phyloP scores from a whole-genome alignment of 2,888 invertebrate species.

The Polietes domitor region DNA sequence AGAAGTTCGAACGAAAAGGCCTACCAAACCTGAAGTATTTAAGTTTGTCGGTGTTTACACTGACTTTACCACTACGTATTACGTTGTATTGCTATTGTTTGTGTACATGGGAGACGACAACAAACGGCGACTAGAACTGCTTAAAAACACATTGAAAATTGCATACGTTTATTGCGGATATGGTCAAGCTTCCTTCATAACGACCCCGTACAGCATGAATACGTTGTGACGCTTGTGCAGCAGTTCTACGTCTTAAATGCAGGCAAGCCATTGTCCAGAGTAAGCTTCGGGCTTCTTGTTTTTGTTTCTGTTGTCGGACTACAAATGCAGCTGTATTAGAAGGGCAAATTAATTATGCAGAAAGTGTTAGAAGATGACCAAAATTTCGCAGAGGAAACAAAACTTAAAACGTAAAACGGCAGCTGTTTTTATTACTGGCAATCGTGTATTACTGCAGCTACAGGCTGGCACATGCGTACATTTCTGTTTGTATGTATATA shows the following conservation, averaged over 20 bases:
- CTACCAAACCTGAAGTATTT: too few species aligned
- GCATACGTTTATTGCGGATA: background rate
- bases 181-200: background rate
- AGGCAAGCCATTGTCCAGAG: background rate
- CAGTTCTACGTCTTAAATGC: background rate
- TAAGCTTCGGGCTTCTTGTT: slow-evolving; percentile 33
- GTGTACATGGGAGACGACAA: background rate
- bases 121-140: background rate
- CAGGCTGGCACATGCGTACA: too few species aligned
- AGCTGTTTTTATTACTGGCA: background rate
- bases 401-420: background rate
- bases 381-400: background rate
- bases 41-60: background rate
- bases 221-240: background rate
- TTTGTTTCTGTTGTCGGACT: background rate
- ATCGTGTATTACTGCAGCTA: background rate
- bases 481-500: too few species aligned
- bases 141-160: slow-evolving; percentile 1
- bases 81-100: background rate
- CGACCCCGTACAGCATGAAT: background rate
- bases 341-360: slow-evolving; percentile 43
- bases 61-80: background rate
- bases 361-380: background rate
- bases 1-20: too few species aligned
- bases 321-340: slow-evolving; percentile 20